Percentiles rank a stretch among this genome's conserved stretches.
Evolutionary conservation across 2,797 vertebrate genomes (phyloP).

Genomic region (Threskiornis aethiopicus): DNA sequence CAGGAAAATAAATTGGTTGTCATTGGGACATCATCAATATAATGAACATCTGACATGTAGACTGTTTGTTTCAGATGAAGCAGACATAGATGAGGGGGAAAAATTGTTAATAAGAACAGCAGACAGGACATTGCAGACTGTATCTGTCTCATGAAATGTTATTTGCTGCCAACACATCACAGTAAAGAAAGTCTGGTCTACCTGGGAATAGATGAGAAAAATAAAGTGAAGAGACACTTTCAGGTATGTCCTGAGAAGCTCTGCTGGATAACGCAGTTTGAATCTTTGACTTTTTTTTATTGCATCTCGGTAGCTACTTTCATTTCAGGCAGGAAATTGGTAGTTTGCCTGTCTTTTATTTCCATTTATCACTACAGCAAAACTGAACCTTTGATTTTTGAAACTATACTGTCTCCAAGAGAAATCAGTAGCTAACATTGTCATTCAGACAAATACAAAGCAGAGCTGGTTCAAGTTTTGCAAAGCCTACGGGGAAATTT

Average conservation of each 20-base stretch:
- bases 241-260: conserved; percentile 5
- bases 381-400: conserved; percentile 19
- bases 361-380: background rate
- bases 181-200: background rate
- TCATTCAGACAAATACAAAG: conserved; percentile 13
- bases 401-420: background rate
- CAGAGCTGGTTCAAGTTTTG: conserved; percentile 14
- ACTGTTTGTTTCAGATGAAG: conserved; percentile 27
- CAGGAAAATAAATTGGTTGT: conserved; percentile 65
- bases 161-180: conserved; percentile 19
- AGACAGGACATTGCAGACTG: conserved; percentile 11
- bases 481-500: background rate
- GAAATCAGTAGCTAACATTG: conserved; percentile 15
- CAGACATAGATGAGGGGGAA: background rate
- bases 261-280: background rate
- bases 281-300: background rate
- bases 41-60: conserved; percentile 43
- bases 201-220: conserved; percentile 8
- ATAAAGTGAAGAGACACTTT: background rate
- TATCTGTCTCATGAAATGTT: conserved; percentile 29
- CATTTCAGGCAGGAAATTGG: conserved; percentile 38
- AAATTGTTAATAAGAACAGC: conserved; percentile 20
- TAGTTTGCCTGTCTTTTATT: conserved; percentile 45
- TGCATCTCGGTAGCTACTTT: background rate
- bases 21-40: conserved; percentile 49